These are phyloP conservation scores for Lepidurus arcticus DNA, from an alignment of 1,140 invertebrate genomes.

Conservation along the genomic window DNA sequence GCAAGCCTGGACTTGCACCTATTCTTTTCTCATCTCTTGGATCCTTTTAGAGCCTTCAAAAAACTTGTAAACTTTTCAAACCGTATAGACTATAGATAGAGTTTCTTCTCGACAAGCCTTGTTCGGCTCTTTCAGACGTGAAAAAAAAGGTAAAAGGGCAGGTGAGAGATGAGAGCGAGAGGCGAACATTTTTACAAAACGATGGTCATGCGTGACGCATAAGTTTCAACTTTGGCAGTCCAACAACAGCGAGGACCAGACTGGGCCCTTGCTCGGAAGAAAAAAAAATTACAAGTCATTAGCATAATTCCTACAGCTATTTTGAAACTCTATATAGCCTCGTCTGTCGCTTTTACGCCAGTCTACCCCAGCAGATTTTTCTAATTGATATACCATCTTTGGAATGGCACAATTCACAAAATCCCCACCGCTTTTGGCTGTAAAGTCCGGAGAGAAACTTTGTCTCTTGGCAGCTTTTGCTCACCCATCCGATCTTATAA, in stretches of 20 bases:
- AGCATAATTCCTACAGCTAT: too few relatives aligned
- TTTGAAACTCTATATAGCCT: too few relatives aligned
- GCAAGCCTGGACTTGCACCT: not conserved
- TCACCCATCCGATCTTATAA: not conserved
- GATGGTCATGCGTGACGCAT: conserved; percentile 1
- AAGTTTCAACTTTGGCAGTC: not conserved
- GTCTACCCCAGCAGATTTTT: too few relatives aligned
- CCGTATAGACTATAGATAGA: not conserved
- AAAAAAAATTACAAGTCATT: too few relatives aligned
- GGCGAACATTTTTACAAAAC: not conserved
- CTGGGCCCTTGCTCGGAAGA: not conserved
- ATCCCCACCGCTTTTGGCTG: not conserved
- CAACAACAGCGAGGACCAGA: not conserved
- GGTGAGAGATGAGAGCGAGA: not conserved
- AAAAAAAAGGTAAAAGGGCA: not conserved
- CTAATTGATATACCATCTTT: too few relatives aligned
- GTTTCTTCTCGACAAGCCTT: not conserved
- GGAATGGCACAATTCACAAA: too few relatives aligned
- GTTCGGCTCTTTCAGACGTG: not conserved
- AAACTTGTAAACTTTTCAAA: not conserved
- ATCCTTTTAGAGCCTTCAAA: not conserved
- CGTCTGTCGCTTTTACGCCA: too few relatives aligned
- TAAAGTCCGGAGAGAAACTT: not conserved
- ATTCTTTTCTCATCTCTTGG: not conserved
- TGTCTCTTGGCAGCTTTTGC: not conserved